phyloP scores from a whole-genome alignment of 1,140 invertebrate genomes.

The Lamellibrachia luymesi region DNA sequence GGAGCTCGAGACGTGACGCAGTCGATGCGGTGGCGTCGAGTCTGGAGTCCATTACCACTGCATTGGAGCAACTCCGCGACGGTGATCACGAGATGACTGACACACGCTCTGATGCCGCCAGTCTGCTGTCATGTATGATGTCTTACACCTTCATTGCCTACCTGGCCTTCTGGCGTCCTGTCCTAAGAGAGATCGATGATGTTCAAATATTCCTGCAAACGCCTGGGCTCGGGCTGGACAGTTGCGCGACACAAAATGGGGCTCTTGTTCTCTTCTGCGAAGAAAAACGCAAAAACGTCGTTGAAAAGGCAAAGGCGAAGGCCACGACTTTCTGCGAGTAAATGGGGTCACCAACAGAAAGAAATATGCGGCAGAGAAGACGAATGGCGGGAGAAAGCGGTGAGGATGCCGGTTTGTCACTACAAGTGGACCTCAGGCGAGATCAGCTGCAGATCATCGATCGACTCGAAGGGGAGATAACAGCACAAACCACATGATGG shows the following conservation, averaged over 20 bases:
- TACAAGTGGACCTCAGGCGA: too few relatives aligned
- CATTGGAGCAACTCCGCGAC: not conserved
- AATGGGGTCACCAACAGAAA: too few relatives aligned
- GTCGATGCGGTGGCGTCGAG: not conserved
- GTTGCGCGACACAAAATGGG: too few relatives aligned
- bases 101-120: not conserved
- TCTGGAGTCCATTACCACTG: not conserved
- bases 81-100: not conserved
- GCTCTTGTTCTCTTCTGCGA: not conserved
- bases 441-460: too few relatives aligned
- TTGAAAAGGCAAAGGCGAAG: not conserved
- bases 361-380: not conserved
- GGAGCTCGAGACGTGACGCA: not conserved
- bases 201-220: not conserved
- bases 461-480: not conserved
- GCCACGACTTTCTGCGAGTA: not conserved
- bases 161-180: not conserved
- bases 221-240: not conserved
- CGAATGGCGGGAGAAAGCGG: not conserved
- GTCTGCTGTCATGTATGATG: not conserved
- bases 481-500: not conserved
- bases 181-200: not conserved
- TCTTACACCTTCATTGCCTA: not conserved
- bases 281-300: not conserved
- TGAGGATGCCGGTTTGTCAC: not conserved